A percentile compares a stretch with the other conserved stretches of the same genome.
Conservation (phyloP, 2,113 vertebrate genomes). For the Herpetotheres cachinnans region DNA sequence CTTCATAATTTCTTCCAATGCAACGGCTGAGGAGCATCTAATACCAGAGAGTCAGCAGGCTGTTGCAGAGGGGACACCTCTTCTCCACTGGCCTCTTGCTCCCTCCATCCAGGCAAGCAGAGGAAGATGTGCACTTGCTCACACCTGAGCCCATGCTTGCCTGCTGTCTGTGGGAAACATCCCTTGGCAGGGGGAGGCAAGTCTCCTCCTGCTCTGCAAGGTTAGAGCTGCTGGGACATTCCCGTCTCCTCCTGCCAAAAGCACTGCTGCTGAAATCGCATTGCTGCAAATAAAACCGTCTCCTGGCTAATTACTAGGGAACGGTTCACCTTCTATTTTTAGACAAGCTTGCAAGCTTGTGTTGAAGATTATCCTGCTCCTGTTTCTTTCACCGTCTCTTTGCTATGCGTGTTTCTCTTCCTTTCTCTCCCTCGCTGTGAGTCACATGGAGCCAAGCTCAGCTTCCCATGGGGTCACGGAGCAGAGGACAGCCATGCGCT, state of each 20-base stretch:
- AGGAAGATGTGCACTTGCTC: background rate
- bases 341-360: constrained; percentile 26
- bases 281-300: constrained; percentile 38
- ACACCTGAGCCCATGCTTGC: rapidly evolving
- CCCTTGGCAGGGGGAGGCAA: background rate
- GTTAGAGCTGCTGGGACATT: constrained; percentile 33
- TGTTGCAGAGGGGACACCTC: background rate
- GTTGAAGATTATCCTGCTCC: constrained; percentile 24
- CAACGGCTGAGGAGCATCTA: background rate
- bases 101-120: background rate
- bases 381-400: background rate
- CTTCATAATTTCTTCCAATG: background rate
- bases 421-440: background rate
- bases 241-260: constrained; percentile 17
- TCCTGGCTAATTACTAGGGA: constrained; percentile 29
- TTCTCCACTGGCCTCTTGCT: background rate
- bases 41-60: background rate
- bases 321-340: constrained; percentile 52
- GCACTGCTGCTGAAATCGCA: background rate
- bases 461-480: background rate
- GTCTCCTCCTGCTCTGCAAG: background rate
- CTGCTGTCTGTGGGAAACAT: background rate
- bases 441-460: background rate
- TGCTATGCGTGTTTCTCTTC: background rate
- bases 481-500: background rate